Evolutionary conservation across 2,797 vertebrate genomes (phyloP), one percentile per base, ranked within the genome.

Genomic region (Melanotaenia parkinsoni): DNA sequence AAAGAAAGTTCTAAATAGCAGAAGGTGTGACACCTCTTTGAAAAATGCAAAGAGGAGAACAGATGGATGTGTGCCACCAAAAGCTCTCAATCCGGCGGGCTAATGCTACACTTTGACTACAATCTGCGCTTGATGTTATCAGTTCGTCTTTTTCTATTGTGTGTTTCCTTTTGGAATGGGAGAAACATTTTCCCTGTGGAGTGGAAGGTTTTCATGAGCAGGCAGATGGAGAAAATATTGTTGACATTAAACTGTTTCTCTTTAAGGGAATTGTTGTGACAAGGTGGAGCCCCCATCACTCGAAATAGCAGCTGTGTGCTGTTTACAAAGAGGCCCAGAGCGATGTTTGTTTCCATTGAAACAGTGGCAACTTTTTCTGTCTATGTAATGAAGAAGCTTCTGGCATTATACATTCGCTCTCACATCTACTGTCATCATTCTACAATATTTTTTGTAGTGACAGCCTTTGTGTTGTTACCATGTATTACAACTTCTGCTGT

Each of bases 161-260:
- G 83, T 82, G 89, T 88, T 81, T 77, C 76, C 80, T 81, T 86
- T 86, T 72, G 80, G 75, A 88, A 84, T 63, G 72, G 79, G 81
- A 89, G 88, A 79, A 90, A 86, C 70, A 82, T 83, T 90, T 82
- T 93, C 91, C 91, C 86, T 72, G 91, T 88, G 92, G 89, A 93
- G 90, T 81, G 87, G 76, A 74, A 88, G 91, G 89, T 91, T 94
- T 93, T 92, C 80, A 88, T 92, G 90, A 91, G 91, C 82, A 93
- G 92, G 92, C 93, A 94, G 92, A 94, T 93, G 91, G 93, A 94
- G 92, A 93, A 93, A 93, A 93, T 93, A 93, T 90, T 94, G 93
- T 93, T 95, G 95, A 95, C 93, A 94, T 94, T 95, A 94, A 95
- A 95, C 93, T 94, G 93, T 94, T 94, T 89, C 91, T 94, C 92